Base-by-base conservation (phyloP, 2,113 vertebrate genomes). In the Oryzias celebensis region DNA sequence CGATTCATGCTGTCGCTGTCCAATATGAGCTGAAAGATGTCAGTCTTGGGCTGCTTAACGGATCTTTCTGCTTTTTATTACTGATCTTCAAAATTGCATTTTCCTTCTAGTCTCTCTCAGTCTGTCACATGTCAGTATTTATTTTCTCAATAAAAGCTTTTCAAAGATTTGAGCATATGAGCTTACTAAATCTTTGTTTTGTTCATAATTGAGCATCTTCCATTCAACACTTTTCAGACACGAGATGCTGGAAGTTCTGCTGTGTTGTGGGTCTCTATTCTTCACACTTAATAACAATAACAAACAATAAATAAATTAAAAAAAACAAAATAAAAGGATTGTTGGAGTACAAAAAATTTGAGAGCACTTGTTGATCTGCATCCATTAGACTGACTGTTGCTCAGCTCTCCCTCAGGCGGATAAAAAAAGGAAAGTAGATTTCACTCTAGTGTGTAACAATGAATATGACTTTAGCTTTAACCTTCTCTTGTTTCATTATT, bases 41-140 rank as follows among this genome's bases (percentile, higher is more conserved):
- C 58, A 48, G 42, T 83, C 74, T 70, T 69, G 2, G 24, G 52
- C 45, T 46, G 22, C 50, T 72, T 68, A 73, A 70, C 71, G 22
- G 48, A 49, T 72, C 60, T 62, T 57, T 77, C 43, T 73, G 47
- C 78, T 81, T 62, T 64, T 81, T 68, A 58, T 81, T 47, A 69
- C 63, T 77, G 55, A 83, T 70, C 47, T 70, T 18, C 43, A 28
- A 63, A 58, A 60, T 68, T 51, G 73, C 66, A 66, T 18, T n/a
- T 36, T 56, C 44, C 58, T 56, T 47, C 52, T 63, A n/a, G 23
- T 70, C n/a, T 69, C 36, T 47, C 55, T 44, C 64, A 58, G 67
- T 31, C 63, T 59, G 64, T 75, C 52, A 50, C 57, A 46, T 53
- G 46, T 68, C 51, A 45, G 52, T 45, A 22, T 60, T 79, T 55